Conservation (phyloP, 2,888 invertebrate species). For the Achlya flavicornis region DNA sequence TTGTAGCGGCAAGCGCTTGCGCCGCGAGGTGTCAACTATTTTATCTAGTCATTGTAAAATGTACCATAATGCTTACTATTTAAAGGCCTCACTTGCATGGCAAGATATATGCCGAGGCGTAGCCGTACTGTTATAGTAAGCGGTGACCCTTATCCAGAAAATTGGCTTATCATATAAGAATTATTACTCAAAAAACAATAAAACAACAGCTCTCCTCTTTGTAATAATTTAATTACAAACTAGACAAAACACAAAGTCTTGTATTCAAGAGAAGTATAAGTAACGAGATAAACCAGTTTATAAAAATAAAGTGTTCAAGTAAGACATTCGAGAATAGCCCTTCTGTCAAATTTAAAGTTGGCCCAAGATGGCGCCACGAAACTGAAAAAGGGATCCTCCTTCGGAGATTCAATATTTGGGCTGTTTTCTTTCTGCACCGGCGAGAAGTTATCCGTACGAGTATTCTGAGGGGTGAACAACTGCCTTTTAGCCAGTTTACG, state of each 20-base stretch:
- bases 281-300: neutral
- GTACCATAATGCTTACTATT: too few relatives aligned
- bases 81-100: too few relatives aligned
- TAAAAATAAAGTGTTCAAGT: conserved; percentile 48
- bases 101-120: too few relatives aligned
- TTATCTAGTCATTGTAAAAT: too few relatives aligned
- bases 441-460: conserved; percentile 52
- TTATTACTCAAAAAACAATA: too few relatives aligned
- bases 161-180: too few relatives aligned
- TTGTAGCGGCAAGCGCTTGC: too few relatives aligned
- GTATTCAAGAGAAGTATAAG: neutral
- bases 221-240: conserved; percentile 5
- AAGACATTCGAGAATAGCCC: conserved; percentile 80
- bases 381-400: conserved; percentile 54
- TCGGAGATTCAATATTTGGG: conserved; percentile 37
- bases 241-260: neutral
- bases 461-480: conserved; percentile 80
- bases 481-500: conserved; percentile 82
- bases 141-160: too few relatives aligned
- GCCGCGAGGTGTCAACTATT: too few relatives aligned
- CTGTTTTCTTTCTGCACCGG: conserved; percentile 57
- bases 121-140: too few relatives aligned
- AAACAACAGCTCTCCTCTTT: conserved; percentile 3
- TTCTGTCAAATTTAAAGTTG: conserved; percentile 86
- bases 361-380: conserved; percentile 86